Evolutionary conservation across 2,888 invertebrate genomes (phyloP).

Genomic region (Agonopterix subpropinquella): DNA sequence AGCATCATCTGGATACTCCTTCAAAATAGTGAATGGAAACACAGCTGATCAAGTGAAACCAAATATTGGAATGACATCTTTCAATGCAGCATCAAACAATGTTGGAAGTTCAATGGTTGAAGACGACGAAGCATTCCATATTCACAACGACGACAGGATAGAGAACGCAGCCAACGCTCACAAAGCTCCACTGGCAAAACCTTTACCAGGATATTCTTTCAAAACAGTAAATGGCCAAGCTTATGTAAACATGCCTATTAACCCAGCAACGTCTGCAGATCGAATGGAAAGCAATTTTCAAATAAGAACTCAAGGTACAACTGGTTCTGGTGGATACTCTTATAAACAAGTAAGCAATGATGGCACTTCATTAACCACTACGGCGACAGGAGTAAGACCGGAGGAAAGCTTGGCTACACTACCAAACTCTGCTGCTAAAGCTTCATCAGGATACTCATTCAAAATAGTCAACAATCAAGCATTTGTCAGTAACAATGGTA

Average conservation of each 20-base stretch:
- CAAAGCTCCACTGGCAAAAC: background rate
- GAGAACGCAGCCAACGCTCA: background rate
- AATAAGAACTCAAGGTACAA: no score
- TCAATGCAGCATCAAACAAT: no score
- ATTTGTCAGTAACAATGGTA: no score
- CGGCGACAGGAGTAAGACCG: background rate
- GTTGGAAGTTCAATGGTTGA: no score
- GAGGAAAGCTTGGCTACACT: no score
- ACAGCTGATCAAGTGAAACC: no score
- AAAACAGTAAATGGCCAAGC: background rate
- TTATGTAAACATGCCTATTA: background rate
- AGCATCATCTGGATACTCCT: background rate
- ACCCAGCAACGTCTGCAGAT: no score
- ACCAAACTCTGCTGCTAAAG: no score
- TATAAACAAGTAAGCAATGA: conserved; percentile 14
- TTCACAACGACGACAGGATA: background rate
- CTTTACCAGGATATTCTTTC: background rate
- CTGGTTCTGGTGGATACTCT: conserved; percentile 7
- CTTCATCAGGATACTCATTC: no score
- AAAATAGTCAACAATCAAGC: no score
- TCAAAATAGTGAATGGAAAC: background rate
- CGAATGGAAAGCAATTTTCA: background rate
- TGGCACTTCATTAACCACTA: conserved; percentile 10
- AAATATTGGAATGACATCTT: no score
- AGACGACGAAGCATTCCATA: background rate